Conservation (phyloP, 2,888 invertebrate genomes). For the Sepiola atlantica region DNA sequence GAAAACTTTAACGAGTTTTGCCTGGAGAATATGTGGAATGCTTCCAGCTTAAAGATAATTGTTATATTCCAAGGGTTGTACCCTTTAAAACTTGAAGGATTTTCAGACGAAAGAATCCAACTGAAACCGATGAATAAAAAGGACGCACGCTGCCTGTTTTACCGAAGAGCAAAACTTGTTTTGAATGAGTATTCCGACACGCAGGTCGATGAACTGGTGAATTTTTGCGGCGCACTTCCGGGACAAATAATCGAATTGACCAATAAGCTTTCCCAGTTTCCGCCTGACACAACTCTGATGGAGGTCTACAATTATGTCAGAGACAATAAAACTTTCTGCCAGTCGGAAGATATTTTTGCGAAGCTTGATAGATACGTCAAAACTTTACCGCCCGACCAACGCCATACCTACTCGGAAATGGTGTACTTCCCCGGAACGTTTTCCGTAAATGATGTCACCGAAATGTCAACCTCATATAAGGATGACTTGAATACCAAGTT, state of each 20-base stretch:
- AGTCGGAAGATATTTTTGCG: neutral
- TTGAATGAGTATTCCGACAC: neutral
- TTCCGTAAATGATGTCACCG: neutral
- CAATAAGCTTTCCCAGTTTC: neutral
- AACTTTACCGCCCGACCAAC: neutral
- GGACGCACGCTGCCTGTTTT: neutral
- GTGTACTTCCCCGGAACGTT: neutral
- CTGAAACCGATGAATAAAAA: neutral
- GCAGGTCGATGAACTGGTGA: neutral
- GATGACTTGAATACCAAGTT: neutral
- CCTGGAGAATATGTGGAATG: neutral
- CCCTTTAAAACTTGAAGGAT: neutral
- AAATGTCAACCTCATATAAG: neutral
- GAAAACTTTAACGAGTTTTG: neutral
- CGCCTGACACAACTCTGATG: neutral
- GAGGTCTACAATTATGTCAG: neutral
- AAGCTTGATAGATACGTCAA: neutral
- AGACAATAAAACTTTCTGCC: neutral
- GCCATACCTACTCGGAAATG: neutral
- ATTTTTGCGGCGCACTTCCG: neutral
- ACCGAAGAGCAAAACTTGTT: neutral
- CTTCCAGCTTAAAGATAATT: neutral
- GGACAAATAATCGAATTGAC: neutral
- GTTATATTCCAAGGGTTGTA: neutral
- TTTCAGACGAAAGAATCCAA: neutral